Base-by-base conservation (phyloP, 2,888 invertebrate genomes). In the Brenthis hecate region DNA sequence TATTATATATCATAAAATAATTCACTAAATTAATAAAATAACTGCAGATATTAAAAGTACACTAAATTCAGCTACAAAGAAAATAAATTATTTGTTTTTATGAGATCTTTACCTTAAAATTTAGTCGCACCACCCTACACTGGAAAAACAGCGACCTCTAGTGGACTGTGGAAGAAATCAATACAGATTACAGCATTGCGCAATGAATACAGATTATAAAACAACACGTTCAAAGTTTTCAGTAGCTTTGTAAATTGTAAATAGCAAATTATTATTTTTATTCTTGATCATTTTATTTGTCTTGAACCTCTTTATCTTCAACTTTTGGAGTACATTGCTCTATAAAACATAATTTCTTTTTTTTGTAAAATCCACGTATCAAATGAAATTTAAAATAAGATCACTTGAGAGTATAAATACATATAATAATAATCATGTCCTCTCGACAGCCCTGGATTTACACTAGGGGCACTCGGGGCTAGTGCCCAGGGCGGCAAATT, bases 61-160 rank as follows among this genome's bases (percentile, higher is more conserved):
- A 28, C 28, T 43, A n/a, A n/a, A 23, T 53, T 6, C 8, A 50
- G 14, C 13, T 66, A 6, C 19, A 55, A 54, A n/a, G 23, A 19
- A 13, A 51, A 0, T 13, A 6, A 55, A 11, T 14, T 50, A 14
- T 50, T 55, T 43, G 16, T 14, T 66, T 14, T 32, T 36, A 23
- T 19, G 16, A 36, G 14, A 43, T 50, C 16, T 65, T 71, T 68
- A 68, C 65, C 71, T 68, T 67, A 62, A 6, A 56, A 43, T 56
- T 62, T 62, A 50, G 67, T 69, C 69, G 69, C 70, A 73, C 72
- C 75, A 72, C 75, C 72, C 70, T 65, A 71, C 62, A 72, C 65
- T 71, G 72, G 71, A 73, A 73, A 74, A 69, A 61, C 65, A 70
- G 73, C 73, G 77, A 70, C 77, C 74, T 74, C 77, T 77, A 63